A percentile compares a stretch with the other conserved stretches of the same genome.
phyloP scores from a whole-genome alignment of 2,797 vertebrate genomes.

The Botia kubotai region DNA sequence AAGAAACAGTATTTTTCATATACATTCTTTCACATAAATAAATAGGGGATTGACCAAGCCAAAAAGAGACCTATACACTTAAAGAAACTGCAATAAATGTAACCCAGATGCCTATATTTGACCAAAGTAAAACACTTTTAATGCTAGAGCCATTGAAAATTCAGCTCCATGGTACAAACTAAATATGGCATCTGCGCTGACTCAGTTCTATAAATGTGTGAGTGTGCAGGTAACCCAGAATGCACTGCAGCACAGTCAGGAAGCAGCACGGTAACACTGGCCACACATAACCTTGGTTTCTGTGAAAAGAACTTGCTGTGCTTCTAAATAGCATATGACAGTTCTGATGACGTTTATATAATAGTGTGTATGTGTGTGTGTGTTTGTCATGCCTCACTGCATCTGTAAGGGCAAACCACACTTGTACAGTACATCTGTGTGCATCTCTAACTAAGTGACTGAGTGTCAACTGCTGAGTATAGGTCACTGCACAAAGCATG shows the following conservation, averaged over 20 bases:
- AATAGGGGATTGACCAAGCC: neutral
- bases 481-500: slow-evolving; percentile 43
- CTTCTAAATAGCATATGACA: slow-evolving; percentile 17
- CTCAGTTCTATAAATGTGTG: neutral
- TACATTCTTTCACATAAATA: too few species aligned
- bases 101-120: neutral
- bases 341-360: slow-evolving; percentile 35
- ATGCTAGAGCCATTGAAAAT: neutral
- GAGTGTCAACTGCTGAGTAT: slow-evolving; percentile 23
- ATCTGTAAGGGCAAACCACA: slow-evolving; percentile 25
- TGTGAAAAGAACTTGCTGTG: too few species aligned
- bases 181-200: neutral
- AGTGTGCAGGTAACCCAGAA: neutral
- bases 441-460: slow-evolving; percentile 22
- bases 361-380: neutral
- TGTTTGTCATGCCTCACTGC: slow-evolving; percentile 33
- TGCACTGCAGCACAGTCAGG: slow-evolving; percentile 35
- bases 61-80: neutral
- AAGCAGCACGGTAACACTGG: neutral
- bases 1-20: neutral
- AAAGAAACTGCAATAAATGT: neutral
- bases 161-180: neutral
- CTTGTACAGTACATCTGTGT: slow-evolving; percentile 28
- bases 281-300: too few species aligned
- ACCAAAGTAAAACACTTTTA: neutral